phyloP scores from a whole-genome alignment of 2,797 vertebrate genomes.

The Aselliscus stoliczkanus region DNA sequence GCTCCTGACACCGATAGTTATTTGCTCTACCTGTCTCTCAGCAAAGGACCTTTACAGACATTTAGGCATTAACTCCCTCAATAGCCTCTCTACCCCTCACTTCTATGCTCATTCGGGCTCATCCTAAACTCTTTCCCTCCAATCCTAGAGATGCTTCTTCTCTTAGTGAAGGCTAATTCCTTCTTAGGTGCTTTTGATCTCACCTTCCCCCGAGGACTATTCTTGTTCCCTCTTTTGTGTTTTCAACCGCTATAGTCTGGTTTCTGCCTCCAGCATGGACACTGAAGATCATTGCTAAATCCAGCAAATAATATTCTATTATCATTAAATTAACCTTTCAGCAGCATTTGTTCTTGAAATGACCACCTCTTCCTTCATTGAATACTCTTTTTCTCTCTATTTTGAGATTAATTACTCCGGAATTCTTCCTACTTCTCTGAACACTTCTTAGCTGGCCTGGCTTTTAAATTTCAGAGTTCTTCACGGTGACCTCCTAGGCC shows the following conservation, averaged over 20 bases:
- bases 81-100: background rate
- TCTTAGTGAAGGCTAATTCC: background rate
- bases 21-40: background rate
- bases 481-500: background rate
- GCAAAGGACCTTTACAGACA: background rate
- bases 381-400: background rate
- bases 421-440: background rate
- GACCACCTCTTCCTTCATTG: background rate
- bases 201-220: background rate
- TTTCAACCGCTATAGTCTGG: background rate
- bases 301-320: background rate
- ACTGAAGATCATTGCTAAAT: background rate
- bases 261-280: background rate
- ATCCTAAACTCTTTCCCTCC: background rate
- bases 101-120: background rate
- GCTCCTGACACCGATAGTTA: background rate
- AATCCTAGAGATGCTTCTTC: background rate
- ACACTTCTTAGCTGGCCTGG: background rate
- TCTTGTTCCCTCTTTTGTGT: background rate
- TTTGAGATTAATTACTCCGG: background rate
- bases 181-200: background rate
- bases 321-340: background rate
- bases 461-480: background rate
- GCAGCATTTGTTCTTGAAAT: background rate
- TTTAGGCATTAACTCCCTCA: background rate